Evolutionary conservation across 2,797 vertebrate species (phyloP).

Genomic region (Xenopus petersii): DNA sequence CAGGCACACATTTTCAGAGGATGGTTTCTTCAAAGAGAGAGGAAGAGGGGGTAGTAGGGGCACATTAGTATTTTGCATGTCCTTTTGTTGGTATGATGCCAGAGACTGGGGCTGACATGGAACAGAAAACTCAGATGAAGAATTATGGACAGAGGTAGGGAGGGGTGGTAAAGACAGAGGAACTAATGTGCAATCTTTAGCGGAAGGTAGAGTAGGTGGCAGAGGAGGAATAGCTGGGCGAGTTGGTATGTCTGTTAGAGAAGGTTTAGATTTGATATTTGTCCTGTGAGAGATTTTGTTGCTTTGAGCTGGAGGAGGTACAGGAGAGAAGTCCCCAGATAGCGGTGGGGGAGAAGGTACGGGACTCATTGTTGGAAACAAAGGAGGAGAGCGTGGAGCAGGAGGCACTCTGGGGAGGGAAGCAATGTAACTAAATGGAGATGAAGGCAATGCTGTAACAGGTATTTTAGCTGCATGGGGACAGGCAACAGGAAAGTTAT

Average conservation of each 20-base stretch:
- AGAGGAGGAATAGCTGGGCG: not conserved
- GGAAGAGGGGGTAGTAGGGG: constrained; percentile 5
- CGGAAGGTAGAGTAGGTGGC: not conserved
- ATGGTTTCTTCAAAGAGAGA: not conserved
- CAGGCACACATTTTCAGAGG: not conserved
- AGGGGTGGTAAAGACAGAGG: not conserved
- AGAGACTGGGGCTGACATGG: not conserved
- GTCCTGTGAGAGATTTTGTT: not conserved
- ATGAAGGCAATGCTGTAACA: not conserved
- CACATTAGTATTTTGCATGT: not conserved
- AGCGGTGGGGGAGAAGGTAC: constrained; percentile 1
- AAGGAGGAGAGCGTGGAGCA: not conserved
- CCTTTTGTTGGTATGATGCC: not conserved
- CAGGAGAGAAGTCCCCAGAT: not conserved
- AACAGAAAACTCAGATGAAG: not conserved
- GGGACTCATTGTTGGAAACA: not conserved
- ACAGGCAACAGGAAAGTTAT: not conserved
- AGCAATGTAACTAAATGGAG: not conserved
- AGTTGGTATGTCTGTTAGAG: no score
- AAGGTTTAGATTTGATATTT: no score
- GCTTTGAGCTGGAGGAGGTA: not conserved
- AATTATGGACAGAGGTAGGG: not conserved
- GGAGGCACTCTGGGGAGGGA: not conserved
- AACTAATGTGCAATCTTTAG: not conserved
- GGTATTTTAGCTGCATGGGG: constrained; percentile 7